Evolutionary conservation across 2,888 invertebrate genomes (phyloP).

Genomic region (Artemia sinica): DNA sequence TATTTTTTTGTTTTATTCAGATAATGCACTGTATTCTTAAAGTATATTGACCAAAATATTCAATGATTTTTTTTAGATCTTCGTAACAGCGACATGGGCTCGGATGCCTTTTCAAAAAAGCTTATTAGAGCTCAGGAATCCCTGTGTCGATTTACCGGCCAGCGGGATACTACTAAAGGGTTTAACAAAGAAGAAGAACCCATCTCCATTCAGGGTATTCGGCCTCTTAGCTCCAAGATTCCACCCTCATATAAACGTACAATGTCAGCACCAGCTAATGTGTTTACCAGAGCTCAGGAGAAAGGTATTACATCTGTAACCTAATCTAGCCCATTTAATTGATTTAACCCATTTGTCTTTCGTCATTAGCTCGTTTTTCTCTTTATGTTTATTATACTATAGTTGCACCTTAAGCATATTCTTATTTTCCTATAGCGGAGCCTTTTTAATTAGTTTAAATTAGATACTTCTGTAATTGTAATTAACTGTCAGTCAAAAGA

Average conservation of each 20-base stretch:
- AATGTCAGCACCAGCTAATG: constrained; percentile 76
- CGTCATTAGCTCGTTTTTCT: no score
- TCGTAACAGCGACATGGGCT: constrained; percentile 67
- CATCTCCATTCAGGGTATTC: constrained; percentile 37
- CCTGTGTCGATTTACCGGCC: constrained; percentile 39
- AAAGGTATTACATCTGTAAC: constrained; percentile 35
- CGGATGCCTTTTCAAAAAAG: constrained; percentile 67
- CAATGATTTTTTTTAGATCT: constrained; percentile 44
- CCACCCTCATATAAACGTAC: constrained; percentile 82
- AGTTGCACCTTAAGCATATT: no score
- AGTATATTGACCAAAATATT: constrained; percentile 2
- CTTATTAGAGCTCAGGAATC: constrained; percentile 76
- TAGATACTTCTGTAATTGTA: no score
- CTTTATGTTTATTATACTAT: no score
- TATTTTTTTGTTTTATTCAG: constrained; percentile 15
- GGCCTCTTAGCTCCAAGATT: constrained; percentile 69
- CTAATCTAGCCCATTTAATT: no score
- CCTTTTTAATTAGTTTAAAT: no score
- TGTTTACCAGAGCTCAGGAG: constrained; percentile 56
- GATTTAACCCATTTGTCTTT: no score
- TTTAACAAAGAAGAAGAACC: constrained; percentile 30
- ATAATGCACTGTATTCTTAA: no score
- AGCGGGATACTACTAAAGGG: constrained; percentile 41
- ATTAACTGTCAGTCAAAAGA: no score
- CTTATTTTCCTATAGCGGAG: no score